Evolutionary conservation across 2,113 vertebrate genomes (phyloP).

Genomic region (Hemibagrus wyckioides): DNA sequence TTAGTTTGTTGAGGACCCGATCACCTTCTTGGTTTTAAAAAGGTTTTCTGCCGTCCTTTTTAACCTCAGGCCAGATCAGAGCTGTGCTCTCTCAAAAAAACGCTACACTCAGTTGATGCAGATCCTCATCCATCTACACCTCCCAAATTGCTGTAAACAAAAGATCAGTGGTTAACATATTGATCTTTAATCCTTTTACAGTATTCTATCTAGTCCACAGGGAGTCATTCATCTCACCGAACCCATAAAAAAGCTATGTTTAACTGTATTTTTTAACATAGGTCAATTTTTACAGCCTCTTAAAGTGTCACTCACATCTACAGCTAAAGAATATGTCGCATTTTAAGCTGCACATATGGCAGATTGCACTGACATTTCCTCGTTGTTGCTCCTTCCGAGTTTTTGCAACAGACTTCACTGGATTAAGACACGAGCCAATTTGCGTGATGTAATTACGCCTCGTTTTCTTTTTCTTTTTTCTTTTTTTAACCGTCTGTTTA

Average conservation of each 20-base stretch:
- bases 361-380: slow-evolving; percentile 50
- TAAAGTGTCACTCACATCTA: background rate
- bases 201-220: background rate
- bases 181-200: background rate
- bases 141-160: background rate
- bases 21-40: background rate
- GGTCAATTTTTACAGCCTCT: background rate
- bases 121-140: background rate
- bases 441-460: slow-evolving; percentile 71
- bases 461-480: slow-evolving; percentile 61
- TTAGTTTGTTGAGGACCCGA: background rate
- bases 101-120: background rate
- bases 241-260: background rate
- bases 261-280: background rate
- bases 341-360: slow-evolving; percentile 28
- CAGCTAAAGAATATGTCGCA: background rate
- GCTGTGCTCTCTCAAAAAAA: too few species aligned
- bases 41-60: too few species aligned
- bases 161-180: background rate
- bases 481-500: slow-evolving; percentile 66
- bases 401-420: background rate
- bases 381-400: background rate
- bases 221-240: background rate
- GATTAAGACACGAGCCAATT: slow-evolving; percentile 57
- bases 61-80: too few species aligned